Conservation (phyloP, 2,888 invertebrate genomes). For the Coelopa pilipes region DNA sequence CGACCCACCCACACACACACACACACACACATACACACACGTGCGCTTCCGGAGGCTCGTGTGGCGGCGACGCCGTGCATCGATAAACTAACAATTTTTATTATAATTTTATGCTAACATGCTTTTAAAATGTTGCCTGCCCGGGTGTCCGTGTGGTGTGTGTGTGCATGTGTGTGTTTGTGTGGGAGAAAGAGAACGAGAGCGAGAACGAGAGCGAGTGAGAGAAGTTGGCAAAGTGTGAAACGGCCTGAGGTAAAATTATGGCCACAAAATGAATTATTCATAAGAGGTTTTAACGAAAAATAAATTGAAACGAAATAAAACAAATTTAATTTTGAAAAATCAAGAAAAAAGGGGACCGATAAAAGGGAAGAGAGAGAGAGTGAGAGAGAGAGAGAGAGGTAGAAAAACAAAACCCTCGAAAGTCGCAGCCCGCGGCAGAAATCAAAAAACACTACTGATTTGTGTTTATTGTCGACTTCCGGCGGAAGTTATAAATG, state of each 20-base stretch:
- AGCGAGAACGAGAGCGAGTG: no score
- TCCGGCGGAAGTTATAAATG: not conserved
- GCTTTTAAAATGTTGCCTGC: not conserved
- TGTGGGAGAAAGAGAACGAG: no score
- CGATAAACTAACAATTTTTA: constrained; percentile 18
- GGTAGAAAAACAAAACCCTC: not conserved
- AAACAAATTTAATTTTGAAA: constrained; percentile 10
- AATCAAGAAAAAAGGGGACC: not conserved
- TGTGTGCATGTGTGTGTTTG: no score
- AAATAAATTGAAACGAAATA: not conserved
- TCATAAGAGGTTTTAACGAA: constrained; percentile 15
- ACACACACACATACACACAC: no score
- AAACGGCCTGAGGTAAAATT: constrained; percentile 31
- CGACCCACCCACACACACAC: not conserved
- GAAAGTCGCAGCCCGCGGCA: not conserved
- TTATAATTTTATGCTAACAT: constrained; percentile 15
- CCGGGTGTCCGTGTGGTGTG: no score
- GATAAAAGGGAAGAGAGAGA: not conserved
- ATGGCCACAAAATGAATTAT: constrained; percentile 27
- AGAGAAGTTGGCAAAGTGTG: constrained; percentile 24
- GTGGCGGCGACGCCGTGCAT: not conserved
- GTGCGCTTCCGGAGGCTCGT: not conserved
- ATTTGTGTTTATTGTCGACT: constrained; percentile 8
- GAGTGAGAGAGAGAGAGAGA: no score
- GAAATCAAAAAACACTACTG: not conserved